Percentiles rank a stretch among this genome's conserved stretches.
phyloP scores from a whole-genome alignment of 2,113 vertebrate species.

The Cryptoleucopteryx plumbea region DNA sequence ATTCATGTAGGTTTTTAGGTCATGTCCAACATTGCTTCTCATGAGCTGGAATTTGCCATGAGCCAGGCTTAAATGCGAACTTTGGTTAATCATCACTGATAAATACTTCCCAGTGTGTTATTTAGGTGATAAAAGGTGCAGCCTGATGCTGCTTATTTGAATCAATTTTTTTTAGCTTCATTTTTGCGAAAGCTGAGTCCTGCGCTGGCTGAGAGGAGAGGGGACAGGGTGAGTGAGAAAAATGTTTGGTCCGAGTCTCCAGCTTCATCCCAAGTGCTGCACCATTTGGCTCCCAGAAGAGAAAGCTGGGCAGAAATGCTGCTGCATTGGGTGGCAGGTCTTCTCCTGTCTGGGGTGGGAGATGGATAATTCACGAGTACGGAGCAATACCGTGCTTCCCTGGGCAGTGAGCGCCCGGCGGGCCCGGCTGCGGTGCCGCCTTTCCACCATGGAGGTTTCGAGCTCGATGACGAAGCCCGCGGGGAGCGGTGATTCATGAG shows the following conservation, averaged over 20 bases:
- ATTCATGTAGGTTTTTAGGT: neutral
- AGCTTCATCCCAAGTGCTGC: neutral
- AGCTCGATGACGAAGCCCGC: conserved; percentile 37
- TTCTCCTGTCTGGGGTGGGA: neutral
- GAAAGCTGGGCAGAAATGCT: neutral
- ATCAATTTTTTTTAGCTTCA: neutral
- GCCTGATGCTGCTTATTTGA: neutral
- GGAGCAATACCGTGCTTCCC: neutral
- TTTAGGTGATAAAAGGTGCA: neutral
- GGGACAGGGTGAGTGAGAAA: neutral
- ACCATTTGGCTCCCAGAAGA: neutral
- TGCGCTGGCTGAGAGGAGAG: neutral
- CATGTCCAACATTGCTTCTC: neutral
- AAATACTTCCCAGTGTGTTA: neutral
- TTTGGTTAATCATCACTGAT: neutral
- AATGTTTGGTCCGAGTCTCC: neutral
- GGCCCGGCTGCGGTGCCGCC: neutral
- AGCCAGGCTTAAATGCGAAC: neutral
- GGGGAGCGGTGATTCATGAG: conserved; percentile 65
- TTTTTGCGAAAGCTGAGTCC: neutral
- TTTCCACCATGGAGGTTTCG: neutral
- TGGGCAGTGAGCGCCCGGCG: fast-evolving
- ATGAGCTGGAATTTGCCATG: neutral
- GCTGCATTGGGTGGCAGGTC: neutral
- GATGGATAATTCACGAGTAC: neutral